phyloP scores from a whole-genome alignment of 2,888 invertebrate genomes.

The Trichopria drosophilae region DNA sequence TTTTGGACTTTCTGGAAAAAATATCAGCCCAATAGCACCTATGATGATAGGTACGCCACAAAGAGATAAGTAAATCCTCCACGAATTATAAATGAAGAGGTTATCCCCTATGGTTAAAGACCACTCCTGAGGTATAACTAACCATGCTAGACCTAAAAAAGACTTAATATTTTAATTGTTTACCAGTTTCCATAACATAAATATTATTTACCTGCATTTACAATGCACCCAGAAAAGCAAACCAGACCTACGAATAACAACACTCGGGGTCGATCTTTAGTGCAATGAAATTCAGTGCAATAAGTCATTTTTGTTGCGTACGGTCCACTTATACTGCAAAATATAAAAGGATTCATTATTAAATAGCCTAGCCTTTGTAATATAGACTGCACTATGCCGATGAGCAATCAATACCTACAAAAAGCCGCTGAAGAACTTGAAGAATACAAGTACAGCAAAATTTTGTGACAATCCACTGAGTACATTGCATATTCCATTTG shows the following conservation, averaged over 20 bases:
- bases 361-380: slow-evolving; percentile 36
- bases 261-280: slow-evolving; percentile 66
- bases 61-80: slow-evolving; percentile 58
- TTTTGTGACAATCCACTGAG: slow-evolving; percentile 69
- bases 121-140: slow-evolving; percentile 66
- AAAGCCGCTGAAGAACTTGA: slow-evolving; percentile 73
- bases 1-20: slow-evolving; percentile 78
- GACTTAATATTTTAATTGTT: background rate
- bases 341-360: slow-evolving; percentile 32
- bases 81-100: slow-evolving; percentile 56
- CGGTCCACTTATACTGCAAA: slow-evolving; percentile 69
- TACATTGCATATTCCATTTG: slow-evolving; percentile 67
- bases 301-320: slow-evolving; percentile 74
- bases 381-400: background rate
- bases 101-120: slow-evolving; percentile 27
- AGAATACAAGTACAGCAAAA: slow-evolving; percentile 68
- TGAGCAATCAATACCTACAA: slow-evolving; percentile 63
- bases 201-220: slow-evolving; percentile 52
- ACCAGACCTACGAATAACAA: slow-evolving; percentile 67
- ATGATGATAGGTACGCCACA: slow-evolving; percentile 68
- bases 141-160: slow-evolving; percentile 69
- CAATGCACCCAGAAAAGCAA: slow-evolving; percentile 60
- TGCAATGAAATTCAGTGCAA: slow-evolving; percentile 71
- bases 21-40: slow-evolving; percentile 65
- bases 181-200: background rate